Conservation (phyloP, 2,797 vertebrate species). For the Meda fulgida region DNA sequence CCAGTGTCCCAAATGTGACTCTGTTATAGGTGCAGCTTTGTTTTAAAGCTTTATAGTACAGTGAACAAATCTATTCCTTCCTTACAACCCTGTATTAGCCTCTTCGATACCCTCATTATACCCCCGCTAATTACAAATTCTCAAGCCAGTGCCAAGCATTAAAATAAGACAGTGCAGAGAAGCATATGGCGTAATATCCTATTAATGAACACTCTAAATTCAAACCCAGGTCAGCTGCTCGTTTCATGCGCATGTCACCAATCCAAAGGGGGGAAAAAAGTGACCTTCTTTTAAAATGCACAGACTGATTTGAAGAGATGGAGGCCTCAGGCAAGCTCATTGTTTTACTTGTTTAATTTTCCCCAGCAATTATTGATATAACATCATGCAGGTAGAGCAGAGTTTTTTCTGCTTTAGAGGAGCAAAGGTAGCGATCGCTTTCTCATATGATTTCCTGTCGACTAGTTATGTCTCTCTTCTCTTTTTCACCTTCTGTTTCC, state of each 20-base stretch:
- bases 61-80: constrained; percentile 81
- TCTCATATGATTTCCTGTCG: constrained; percentile 55
- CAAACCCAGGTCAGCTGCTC: constrained; percentile 99
- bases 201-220: constrained; percentile 99
- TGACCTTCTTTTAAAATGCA: constrained; percentile 88
- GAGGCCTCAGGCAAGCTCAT: constrained; percentile 76
- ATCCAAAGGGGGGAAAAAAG: constrained; percentile 80
- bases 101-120: constrained; percentile 97
- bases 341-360: constrained; percentile 85
- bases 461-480: constrained; percentile 49
- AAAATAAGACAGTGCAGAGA: constrained; percentile 92
- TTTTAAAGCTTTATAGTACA: constrained; percentile 69
- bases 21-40: constrained; percentile 56
- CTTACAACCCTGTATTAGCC: constrained; percentile 88
- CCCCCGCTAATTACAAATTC: constrained; percentile 98
- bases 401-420: constrained; percentile 66
- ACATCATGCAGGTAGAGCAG: constrained; percentile 77
- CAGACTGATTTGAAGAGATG: constrained; percentile 78
- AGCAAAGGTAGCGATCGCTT: constrained; percentile 60
- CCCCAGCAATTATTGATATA: constrained; percentile 84
- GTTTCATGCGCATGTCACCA: constrained; percentile 91
- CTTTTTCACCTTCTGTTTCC: constrained; percentile 51
- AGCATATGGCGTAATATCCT: constrained; percentile 99
- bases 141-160: constrained; percentile 95
- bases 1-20: constrained; percentile 44